phyloP scores from a whole-genome alignment of 2,113 vertebrate genomes.

The Elephas maximus region DNA sequence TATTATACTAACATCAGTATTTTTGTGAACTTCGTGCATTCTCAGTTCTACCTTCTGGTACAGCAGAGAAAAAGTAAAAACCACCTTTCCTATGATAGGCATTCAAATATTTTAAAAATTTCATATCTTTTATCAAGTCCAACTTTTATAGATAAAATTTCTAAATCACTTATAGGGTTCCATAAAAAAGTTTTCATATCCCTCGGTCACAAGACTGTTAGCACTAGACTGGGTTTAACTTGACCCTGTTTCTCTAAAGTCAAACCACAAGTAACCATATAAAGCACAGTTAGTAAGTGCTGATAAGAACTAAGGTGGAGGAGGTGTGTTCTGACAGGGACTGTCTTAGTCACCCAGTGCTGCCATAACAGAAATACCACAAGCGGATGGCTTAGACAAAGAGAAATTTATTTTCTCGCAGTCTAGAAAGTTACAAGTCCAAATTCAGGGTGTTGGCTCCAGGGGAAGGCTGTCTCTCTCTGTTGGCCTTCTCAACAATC shows the following conservation, averaged over 20 bases:
- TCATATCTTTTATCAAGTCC: background rate
- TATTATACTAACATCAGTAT: background rate
- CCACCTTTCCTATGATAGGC: background rate
- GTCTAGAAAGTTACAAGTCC: too few relatives aligned
- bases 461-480: too few relatives aligned
- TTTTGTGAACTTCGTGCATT: background rate
- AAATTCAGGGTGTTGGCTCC: too few relatives aligned
- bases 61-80: constrained; percentile 6
- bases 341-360: too few relatives aligned
- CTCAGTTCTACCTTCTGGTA: constrained; percentile 28
- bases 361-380: too few relatives aligned
- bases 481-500: too few relatives aligned
- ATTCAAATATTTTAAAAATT: constrained; percentile 1
- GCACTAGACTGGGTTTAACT: background rate
- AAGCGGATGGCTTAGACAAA: too few relatives aligned
- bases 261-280: background rate
- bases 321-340: background rate
- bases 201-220: background rate
- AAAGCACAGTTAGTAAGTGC: background rate
- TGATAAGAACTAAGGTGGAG: background rate
- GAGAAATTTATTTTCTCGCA: too few relatives aligned
- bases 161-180: background rate
- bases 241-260: background rate
- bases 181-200: background rate
- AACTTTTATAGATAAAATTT: constrained; percentile 6